Percentiles rank a stretch among this genome's conserved stretches.
Conservation (phyloP, 2,797 vertebrate genomes). For the Sebastes nivosus region DNA sequence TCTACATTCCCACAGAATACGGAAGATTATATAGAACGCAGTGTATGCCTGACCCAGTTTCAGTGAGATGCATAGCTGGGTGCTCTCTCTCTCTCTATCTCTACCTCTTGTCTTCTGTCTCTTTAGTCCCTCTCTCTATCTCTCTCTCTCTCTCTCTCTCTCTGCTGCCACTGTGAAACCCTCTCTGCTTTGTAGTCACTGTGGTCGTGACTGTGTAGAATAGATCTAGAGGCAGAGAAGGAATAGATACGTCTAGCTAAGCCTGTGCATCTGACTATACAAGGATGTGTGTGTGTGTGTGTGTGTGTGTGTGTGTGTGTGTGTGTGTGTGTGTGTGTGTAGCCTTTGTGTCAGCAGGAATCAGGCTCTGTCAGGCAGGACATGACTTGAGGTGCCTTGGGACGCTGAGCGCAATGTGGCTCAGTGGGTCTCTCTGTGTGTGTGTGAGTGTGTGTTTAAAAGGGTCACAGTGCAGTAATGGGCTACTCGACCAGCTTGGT, state of each 20-base stretch:
- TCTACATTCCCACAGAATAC: slow-evolving; percentile 45
- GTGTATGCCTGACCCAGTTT: slow-evolving; percentile 71
- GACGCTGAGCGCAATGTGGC: slow-evolving; percentile 62
- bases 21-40: slow-evolving; percentile 47
- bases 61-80: slow-evolving; percentile 52
- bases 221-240: slow-evolving; percentile 70
- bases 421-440: slow-evolving; percentile 48
- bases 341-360: slow-evolving; percentile 69
- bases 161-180: slow-evolving; percentile 55
- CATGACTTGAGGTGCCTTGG: slow-evolving; percentile 69
- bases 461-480: slow-evolving; percentile 54
- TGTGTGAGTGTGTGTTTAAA: slow-evolving; percentile 26
- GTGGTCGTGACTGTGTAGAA: slow-evolving; percentile 73
- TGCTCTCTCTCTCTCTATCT: slow-evolving; percentile 14
- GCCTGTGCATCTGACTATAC: slow-evolving; percentile 50
- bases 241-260: slow-evolving; percentile 71
- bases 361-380: slow-evolving; percentile 68
- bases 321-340: slow-evolving; percentile 22
- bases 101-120: slow-evolving; percentile 30
- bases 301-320: slow-evolving; percentile 14
- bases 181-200: slow-evolving; percentile 62
- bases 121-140: slow-evolving; percentile 10
- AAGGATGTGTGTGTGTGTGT: slow-evolving; percentile 25
- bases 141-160: slow-evolving; percentile 14
- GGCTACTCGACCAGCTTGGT: slow-evolving; percentile 29